Conservation (phyloP, 2,888 invertebrate species). For the Troides oblongomaculatus region DNA sequence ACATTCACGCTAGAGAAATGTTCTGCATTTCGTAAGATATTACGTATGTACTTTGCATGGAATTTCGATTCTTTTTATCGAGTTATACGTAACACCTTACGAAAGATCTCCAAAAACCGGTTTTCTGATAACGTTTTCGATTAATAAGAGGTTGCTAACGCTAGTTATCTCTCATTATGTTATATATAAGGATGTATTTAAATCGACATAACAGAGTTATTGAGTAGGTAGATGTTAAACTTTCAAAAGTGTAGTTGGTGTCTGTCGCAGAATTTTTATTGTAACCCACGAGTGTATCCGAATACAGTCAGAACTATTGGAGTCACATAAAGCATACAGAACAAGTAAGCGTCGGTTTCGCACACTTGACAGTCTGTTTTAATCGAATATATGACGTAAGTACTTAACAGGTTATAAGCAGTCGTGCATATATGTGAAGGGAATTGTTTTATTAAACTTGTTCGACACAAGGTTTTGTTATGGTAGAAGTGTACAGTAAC, state of each 20-base stretch:
- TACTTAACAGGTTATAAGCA: not conserved
- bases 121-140: constrained; percentile 52
- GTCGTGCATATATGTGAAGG: not conserved
- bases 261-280: too few relatives aligned
- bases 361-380: not conserved
- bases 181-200: not conserved
- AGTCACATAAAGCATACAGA: too few relatives aligned
- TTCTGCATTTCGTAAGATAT: constrained; percentile 14
- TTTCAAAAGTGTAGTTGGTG: too few relatives aligned
- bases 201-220: not conserved
- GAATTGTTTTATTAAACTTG: too few relatives aligned
- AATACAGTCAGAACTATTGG: too few relatives aligned
- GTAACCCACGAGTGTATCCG: too few relatives aligned
- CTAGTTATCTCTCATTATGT: not conserved
- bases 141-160: constrained; percentile 43
- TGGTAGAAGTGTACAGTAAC: too few relatives aligned
- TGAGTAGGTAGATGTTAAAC: too few relatives aligned
- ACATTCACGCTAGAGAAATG: not conserved
- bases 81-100: constrained; percentile 56
- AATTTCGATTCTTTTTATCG: constrained; percentile 37
- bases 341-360: not conserved
- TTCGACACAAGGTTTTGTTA: too few relatives aligned
- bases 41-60: constrained; percentile 26
- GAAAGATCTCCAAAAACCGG: constrained; percentile 56
- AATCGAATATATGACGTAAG: not conserved